Evolutionary conservation across 2,888 invertebrate species (phyloP), one percentile per base, ranked within the genome.

Genomic region (Cephonodes hylas): DNA sequence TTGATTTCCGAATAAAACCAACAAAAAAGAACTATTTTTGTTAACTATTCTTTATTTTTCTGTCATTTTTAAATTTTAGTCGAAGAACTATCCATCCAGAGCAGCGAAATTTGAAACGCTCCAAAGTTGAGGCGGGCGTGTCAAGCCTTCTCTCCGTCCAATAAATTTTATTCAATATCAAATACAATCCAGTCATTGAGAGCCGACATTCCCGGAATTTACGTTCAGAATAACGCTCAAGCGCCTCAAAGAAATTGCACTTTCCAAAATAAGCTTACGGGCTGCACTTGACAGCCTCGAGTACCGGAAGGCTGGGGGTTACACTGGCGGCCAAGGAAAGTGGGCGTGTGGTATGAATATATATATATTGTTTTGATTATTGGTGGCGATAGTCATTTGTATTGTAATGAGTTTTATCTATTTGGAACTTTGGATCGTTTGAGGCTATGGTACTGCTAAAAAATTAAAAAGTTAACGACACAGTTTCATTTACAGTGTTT

Each of bases 201-300:
- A 31, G 34, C 31, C 44, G 27, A 38, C 20, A 61, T 61, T 45
- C 44, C 23, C 38, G 18, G 44, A 57, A 58, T 58, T 61, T 46
- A 61, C 57, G 45, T 44, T 46, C 58, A 25, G 45, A 46, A 61
- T 45, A 46, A 46, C 42, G 38, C 45, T 61, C 23, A 18, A 53
- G 45, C 25, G 58, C 15, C 61, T 64, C 61, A 60, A 64, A 64
- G 66, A 59, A 63, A 64, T 64, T 64, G 63, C 64, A 60, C 61
- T 66, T 59, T 45, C 59, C 64, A 64, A 61, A 63, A 61, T 59
- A 59, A 53, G 61, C 57, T 59, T 61, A 61, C 34, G 45, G 57
- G 58, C 65, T 64, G 66, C 63, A 56, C 44, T 58, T 64, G 66
- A 66, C 64, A 63, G 59, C 53, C 22, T 42, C 23, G 22, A 60